These are phyloP conservation scores for Apis florea DNA, from an alignment of 1,140 invertebrate species.

Conservation along the genomic window DNA sequence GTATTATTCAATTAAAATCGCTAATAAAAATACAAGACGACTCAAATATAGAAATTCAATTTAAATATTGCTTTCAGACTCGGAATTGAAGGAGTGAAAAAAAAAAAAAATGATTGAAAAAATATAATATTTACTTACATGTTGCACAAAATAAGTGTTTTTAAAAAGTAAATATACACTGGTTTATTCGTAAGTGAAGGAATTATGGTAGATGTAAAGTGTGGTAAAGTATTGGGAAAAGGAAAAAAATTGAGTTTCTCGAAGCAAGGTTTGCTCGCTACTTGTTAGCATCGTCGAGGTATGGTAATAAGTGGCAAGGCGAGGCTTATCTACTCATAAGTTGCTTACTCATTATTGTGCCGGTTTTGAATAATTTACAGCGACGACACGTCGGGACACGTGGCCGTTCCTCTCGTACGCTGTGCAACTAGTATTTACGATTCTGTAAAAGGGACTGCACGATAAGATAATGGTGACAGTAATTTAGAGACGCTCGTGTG, in stretches of 20 bases:
- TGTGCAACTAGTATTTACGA: constrained; percentile 29
- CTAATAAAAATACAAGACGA: too few relatives aligned
- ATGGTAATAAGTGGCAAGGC: constrained; percentile 9
- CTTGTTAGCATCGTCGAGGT: constrained; percentile 10
- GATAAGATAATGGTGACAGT: constrained; percentile 29
- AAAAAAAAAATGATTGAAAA: too few relatives aligned
- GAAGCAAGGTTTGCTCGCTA: not conserved
- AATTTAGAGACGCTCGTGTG: constrained; percentile 25
- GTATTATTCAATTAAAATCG: too few relatives aligned
- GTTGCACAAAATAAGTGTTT: too few relatives aligned
- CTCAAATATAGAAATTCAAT: not conserved
- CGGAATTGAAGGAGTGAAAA: too few relatives aligned
- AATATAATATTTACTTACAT: too few relatives aligned
- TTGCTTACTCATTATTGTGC: constrained; percentile 32
- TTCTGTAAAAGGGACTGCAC: constrained; percentile 20
- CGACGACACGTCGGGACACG: not conserved
- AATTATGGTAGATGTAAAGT: not conserved
- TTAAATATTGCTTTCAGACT: not conserved
- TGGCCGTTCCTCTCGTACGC: not conserved
- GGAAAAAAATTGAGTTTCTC: not conserved
- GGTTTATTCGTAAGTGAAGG: not conserved
- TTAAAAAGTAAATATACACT: not conserved
- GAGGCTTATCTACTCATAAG: constrained; percentile 28
- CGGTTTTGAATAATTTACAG: constrained; percentile 38
- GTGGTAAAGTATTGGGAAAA: too few relatives aligned